phyloP scores from a whole-genome alignment of 1,140 invertebrate genomes.

The Drosophila setifemur region DNA sequence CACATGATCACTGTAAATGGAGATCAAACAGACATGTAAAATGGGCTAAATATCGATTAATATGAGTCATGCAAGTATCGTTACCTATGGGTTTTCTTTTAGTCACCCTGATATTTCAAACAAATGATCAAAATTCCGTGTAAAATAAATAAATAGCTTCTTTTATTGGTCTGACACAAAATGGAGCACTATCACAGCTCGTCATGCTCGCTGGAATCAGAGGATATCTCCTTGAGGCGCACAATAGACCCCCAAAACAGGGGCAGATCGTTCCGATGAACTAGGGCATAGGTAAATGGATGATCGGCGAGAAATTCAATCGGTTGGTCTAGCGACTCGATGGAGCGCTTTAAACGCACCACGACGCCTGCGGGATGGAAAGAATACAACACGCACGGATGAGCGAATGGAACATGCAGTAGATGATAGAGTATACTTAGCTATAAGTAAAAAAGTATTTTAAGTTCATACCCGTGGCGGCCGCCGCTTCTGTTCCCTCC shows the following conservation, averaged over 20 bases:
- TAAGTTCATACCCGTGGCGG: conserved; percentile 76
- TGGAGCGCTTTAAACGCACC: conserved; percentile 55
- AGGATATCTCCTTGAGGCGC: conserved; percentile 22
- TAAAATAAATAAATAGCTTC: conserved; percentile 3
- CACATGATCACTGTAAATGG: no score
- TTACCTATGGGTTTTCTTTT: no score
- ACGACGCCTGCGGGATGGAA: conserved; percentile 39
- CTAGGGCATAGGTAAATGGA: conserved; percentile 71
- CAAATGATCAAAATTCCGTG: background rate
- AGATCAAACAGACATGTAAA: no score
- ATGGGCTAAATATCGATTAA: no score
- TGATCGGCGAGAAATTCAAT: conserved; percentile 66
- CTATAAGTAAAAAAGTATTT: background rate
- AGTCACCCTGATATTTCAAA: background rate
- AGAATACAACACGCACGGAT: conserved; percentile 44
- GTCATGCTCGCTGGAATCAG: conserved; percentile 34
- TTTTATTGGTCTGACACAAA: conserved; percentile 30
- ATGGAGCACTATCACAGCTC: conserved; percentile 43
- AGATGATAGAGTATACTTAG: background rate
- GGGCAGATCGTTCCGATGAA: conserved; percentile 32
- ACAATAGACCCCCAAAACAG: conserved; percentile 61
- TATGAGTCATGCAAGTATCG: no score
- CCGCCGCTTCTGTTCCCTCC: conserved; percentile 84
- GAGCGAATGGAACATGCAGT: conserved; percentile 11
- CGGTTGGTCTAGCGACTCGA: conserved; percentile 30